Evolutionary conservation across 2,797 vertebrate species (phyloP).

Genomic region (Apodemus agrarius): DNA sequence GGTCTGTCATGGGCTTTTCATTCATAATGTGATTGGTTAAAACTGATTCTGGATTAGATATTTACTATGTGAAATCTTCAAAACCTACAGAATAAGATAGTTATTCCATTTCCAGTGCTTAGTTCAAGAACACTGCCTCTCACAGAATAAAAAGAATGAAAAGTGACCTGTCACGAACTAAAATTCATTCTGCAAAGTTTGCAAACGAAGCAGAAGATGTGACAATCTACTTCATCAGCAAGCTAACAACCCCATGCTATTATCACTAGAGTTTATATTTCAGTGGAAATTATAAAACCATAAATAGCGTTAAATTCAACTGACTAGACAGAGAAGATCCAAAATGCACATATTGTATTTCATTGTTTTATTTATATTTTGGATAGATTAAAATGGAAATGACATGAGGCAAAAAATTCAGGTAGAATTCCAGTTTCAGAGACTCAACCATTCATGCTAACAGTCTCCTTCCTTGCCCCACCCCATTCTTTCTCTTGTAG

Average conservation of each 20-base stretch:
- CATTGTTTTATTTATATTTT: constrained; percentile 65
- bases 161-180: constrained; percentile 62
- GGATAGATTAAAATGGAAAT: constrained; percentile 70
- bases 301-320: constrained; percentile 72
- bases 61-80: constrained; percentile 30
- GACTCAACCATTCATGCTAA: constrained; percentile 4
- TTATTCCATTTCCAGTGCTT: constrained; percentile 30
- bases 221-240: constrained; percentile 65
- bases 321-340: constrained; percentile 55
- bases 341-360: constrained; percentile 48
- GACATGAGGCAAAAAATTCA: constrained; percentile 9
- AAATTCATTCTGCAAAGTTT: constrained; percentile 41
- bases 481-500: neutral
- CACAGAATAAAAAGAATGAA: constrained; percentile 70
- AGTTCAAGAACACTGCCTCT: constrained; percentile 51
- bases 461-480: neutral
- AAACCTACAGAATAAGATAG: constrained; percentile 35
- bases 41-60: constrained; percentile 68
- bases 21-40: constrained; percentile 44
- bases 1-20: neutral
- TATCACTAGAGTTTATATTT: constrained; percentile 30
- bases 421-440: constrained; percentile 37
- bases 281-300: constrained; percentile 52
- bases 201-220: constrained; percentile 56
- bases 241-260: constrained; percentile 21